phyloP scores from a whole-genome alignment of 2,113 vertebrate genomes.

The Bubo blakistoni region DNA sequence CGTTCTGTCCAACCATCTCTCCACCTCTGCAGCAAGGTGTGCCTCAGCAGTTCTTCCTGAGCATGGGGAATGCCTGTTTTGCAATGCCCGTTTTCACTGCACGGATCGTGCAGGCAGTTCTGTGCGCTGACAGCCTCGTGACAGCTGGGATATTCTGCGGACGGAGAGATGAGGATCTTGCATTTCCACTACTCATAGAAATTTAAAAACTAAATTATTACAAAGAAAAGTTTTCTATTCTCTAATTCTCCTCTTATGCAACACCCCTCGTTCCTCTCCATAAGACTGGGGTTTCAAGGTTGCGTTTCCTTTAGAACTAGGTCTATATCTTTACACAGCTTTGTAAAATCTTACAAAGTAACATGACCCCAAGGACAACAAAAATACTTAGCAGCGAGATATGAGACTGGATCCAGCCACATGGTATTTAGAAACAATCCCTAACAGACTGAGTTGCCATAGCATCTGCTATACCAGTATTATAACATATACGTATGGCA shows the following conservation, averaged over 20 bases:
- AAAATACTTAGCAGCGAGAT: not conserved
- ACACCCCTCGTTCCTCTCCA: not conserved
- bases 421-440: not conserved
- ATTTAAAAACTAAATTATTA: not conserved
- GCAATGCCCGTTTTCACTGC: not conserved
- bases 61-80: too few species aligned
- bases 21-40: not conserved
- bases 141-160: not conserved
- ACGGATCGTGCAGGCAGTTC: accelerated
- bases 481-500: not conserved
- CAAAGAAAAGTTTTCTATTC: not conserved
- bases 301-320: not conserved
- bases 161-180: not conserved
- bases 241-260: too few species aligned
- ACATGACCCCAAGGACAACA: not conserved
- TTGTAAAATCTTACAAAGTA: not conserved
- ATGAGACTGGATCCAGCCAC: not conserved
- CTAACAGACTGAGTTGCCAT: not conserved
- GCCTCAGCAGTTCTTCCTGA: not conserved
- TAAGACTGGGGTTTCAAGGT: too few species aligned
- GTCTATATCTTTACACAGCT: accelerated
- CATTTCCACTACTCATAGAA: not conserved
- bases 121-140: not conserved
- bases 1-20: not conserved
- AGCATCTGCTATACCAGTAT: not conserved